Percentiles rank a stretch among this genome's conserved stretches.
These are phyloP conservation scores for Torymus aiolomorphi DNA, from an alignment of 2,888 invertebrate genomes.

Conservation along the genomic window DNA sequence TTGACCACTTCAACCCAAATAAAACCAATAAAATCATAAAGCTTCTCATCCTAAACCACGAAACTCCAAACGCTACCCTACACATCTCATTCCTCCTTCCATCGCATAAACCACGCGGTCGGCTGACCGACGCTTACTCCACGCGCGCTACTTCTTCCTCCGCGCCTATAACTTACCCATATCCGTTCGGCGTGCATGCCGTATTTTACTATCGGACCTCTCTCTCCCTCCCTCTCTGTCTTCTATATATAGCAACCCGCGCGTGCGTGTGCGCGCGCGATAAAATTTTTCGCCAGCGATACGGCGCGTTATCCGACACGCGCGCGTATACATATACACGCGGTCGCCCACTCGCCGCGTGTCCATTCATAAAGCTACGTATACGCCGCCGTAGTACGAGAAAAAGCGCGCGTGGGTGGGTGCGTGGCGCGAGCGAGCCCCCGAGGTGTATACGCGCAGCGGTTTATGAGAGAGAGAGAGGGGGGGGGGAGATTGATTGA, in stretches of 20 bases:
- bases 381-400: too few relatives aligned
- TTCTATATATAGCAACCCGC: not conserved
- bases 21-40: too few relatives aligned
- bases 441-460: too few relatives aligned
- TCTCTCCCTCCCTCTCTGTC: not conserved
- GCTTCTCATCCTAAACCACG: too few relatives aligned
- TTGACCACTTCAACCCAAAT: too few relatives aligned
- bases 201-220: constrained; percentile 10
- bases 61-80: too few relatives aligned
- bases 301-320: not conserved
- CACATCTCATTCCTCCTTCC: too few relatives aligned
- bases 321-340: not conserved
- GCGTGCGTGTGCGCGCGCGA: not conserved
- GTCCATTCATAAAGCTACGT: not conserved
- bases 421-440: not conserved
- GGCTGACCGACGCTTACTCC: not conserved
- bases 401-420: not conserved
- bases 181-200: not conserved
- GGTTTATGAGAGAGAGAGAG: not conserved
- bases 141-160: not conserved
- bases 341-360: not conserved
- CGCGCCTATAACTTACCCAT: not conserved
- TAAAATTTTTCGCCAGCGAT: constrained; percentile 5
- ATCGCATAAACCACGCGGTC: not conserved
- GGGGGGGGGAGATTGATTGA: constrained; percentile 24